Evolutionary conservation across 2,888 invertebrate genomes (phyloP), one percentile per base, ranked within the genome.

Genomic region (Chamaedrilus cognettii): DNA sequence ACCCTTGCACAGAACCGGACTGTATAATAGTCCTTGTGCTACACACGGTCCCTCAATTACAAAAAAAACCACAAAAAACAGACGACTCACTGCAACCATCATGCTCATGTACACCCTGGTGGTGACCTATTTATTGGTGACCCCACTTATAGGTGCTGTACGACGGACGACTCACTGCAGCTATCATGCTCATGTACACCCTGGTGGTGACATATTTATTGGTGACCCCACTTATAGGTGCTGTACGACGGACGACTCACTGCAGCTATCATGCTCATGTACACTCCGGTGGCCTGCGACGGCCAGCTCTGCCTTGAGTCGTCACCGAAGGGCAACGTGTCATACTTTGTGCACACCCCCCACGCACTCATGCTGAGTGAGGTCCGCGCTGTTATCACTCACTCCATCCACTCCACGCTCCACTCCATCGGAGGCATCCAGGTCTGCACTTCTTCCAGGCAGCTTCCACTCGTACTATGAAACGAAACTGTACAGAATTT

Each of bases 61-160:
- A n/a, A n/a, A n/a, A n/a, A n/a, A n/a, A n/a, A n/a, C n/a, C n/a
- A n/a, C n/a, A n/a, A n/a, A n/a, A n/a, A n/a, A 99, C 86, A 98
- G 97, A 72, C 96, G 96, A 86, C 87, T 99, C 82, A 96, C 97
- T 71, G 92, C 90, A 52, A 68, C 78, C 63, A 94, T 99, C 83
- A 95, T 99, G 82, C 98, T 99, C 87, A 96, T 98, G 94, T 99
- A 99, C 88, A 99, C 98, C 86, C 99, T 99, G 71, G 97, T 98
- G 79, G 98, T n/a, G n/a, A 11, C 23, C 11, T 23, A 23, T 23
- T 55, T 19, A 11, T 7, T 55, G 15, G 11, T 23, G 23, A 11
- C 19, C 55, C 15, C 26, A 23, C 23, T 19, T 52, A 26, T 87
- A 96, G 95, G 95, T 97, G 74, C 88, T 99, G 77, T 99, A 99